Percentiles rank a stretch among this genome's conserved stretches.
phyloP scores from a whole-genome alignment of 2,888 invertebrate genomes.

The Dryobota labecula region DNA sequence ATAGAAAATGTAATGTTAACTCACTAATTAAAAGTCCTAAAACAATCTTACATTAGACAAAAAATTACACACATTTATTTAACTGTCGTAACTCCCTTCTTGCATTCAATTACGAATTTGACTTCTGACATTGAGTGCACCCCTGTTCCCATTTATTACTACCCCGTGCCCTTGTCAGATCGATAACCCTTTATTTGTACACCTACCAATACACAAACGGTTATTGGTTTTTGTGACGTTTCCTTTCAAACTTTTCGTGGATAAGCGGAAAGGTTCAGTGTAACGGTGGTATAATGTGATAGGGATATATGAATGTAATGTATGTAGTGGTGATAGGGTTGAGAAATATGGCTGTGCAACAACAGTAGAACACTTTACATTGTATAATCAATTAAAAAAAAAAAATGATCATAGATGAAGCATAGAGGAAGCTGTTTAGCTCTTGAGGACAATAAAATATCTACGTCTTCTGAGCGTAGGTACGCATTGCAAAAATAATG shows the following conservation, averaged over 20 bases:
- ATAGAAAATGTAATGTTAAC: neutral
- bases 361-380: too few species aligned
- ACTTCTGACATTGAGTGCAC: constrained; percentile 59
- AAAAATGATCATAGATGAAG: too few species aligned
- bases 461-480: neutral
- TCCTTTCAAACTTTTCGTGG: constrained; percentile 39
- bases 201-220: constrained; percentile 48
- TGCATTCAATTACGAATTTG: constrained; percentile 60
- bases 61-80: constrained; percentile 52
- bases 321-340: constrained; percentile 17
- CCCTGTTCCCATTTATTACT: constrained; percentile 53
- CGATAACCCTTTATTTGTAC: constrained; percentile 68
- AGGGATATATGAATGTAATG: neutral
- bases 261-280: constrained; percentile 43
- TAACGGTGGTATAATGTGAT: constrained; percentile 30
- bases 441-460: neutral
- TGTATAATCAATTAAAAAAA: too few species aligned
- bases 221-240: constrained; percentile 59
- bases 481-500: neutral
- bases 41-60: constrained; percentile 19
- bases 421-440: too few species aligned
- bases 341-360: neutral
- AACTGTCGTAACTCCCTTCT: constrained; percentile 39
- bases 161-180: constrained; percentile 64
- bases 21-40: neutral